Evolutionary conservation across 2,113 vertebrate genomes (phyloP), one percentile per base, ranked within the genome.

Genomic region (Arvicanthis niloticus): DNA sequence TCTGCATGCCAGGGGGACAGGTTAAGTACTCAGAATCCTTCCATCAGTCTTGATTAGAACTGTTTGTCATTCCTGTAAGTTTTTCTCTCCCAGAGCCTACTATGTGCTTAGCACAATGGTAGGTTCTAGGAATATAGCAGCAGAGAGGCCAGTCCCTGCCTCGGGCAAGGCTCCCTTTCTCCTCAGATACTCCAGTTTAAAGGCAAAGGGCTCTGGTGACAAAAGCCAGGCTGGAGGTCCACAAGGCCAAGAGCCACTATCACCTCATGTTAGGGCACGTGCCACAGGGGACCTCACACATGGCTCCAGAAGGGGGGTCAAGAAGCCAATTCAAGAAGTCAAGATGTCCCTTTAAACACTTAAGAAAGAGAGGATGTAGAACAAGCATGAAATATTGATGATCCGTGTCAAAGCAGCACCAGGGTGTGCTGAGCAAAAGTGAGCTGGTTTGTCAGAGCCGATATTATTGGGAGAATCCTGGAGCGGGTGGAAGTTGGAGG

Each of bases 401-500:
- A 98, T 77, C 93, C 10, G 0, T 34, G 48, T 67, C 85, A 89
- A 94, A 88, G 9, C 92, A 94, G 70, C 42, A 37, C 12, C 22
- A 53, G 58, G 56, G 22, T 67, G 19, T 75, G n/a, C 31, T 22
- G 48, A 51, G 45, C 29, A 16, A 51, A 45, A 87, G 67, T 34
- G 37, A 62, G 75, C 4, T 1, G 19, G 53, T 58, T 89, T 65
- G 73, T 65, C 87, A 15, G 65, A 81, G 93, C 15, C 0, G n/a
- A 5, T 5, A n/a, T 40, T 4, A 86, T 8, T 24, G 1, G 1
- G 72, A 82, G 72, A 53, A n/a, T n/a, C 60, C 53, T 5, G 2
- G 40, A 62, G 53, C 0, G 0, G 62, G 19, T 4, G 29, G 42
- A n/a, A 22, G 31, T 7, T 0, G 0, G 42, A 11, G 48, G 5